phyloP scores from a whole-genome alignment of 2,113 vertebrate species.

The Gallinago media region DNA sequence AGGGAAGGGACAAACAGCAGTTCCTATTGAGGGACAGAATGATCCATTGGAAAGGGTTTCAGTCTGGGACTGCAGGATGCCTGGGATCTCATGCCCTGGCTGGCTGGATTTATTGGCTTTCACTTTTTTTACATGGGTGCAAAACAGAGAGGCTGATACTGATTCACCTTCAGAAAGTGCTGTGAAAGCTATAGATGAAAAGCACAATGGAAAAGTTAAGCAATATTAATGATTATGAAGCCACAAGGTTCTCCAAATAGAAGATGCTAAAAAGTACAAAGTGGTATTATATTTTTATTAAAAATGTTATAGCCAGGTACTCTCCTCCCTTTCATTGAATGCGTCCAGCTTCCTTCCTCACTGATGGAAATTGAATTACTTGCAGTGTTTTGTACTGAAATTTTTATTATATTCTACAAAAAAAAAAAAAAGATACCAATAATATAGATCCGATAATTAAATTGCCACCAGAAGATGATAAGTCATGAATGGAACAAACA shows the following conservation, averaged over 20 bases:
- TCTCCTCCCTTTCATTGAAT: conserved; percentile 66
- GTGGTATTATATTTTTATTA: conserved; percentile 68
- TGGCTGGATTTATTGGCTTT: background rate
- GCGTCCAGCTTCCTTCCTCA: conserved; percentile 53
- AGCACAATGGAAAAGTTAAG: background rate
- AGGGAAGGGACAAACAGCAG: background rate
- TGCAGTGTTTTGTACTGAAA: conserved; percentile 59
- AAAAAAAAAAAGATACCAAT: conserved; percentile 45
- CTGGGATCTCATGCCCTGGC: background rate
- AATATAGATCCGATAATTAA: conserved; percentile 74
- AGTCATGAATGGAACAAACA: conserved; percentile 73
- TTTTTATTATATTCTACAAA: conserved; percentile 47
- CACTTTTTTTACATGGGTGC: background rate
- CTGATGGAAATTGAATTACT: conserved; percentile 71
- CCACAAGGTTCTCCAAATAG: background rate
- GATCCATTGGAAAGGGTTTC: background rate
- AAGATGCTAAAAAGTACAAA: conserved; percentile 53
- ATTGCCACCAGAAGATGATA: conserved; percentile 73
- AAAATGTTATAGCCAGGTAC: conserved; percentile 49
- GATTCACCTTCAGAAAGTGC: conserved; percentile 2
- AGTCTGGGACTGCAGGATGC: background rate
- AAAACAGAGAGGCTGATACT: background rate
- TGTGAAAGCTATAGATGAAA: conserved; percentile 23
- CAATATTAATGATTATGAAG: conserved; percentile 57
- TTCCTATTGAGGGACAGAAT: background rate